Base-by-base conservation (phyloP, 2,888 invertebrate genomes). In the Drosophila neotestacea region DNA sequence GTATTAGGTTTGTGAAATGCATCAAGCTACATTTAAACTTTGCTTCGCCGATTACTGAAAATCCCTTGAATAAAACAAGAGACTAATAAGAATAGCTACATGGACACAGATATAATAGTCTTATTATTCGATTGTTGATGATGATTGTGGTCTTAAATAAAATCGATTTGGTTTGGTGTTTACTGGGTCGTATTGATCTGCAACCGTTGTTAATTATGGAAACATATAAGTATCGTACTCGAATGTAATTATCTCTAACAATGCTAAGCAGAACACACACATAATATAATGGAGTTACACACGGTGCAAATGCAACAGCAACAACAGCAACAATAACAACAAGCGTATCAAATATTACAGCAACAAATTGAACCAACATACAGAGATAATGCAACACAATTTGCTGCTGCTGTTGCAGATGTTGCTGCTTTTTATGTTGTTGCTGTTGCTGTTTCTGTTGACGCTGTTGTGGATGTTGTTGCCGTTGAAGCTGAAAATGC, bases 381-480 rank as follows among this genome's bases (percentile, higher is more conserved):
- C 13, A 30, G 27, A 73, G 61, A 70, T 79, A 79, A 68, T 63
- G 79, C 60, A 74, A 69, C 55, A 69, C 55, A 69, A 54, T 68
- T 48, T 63, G 48, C 28, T 46, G 41, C n/a, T 62, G 61, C 16
- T 52, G 44, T 27, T 56, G 32, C 16, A 47, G 44, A 6, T 47
- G 58, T 7, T 47, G 36, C 6, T 58, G 56, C 36, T 50, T 44
- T 54, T 61, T 56, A 16, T 55, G 64, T 47, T 71, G 28, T 4
- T 41, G 27, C 10, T 56, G 55, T 9, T 55, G 55, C 13, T 42
- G 38, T 9, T 51, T 39, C 10, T 56, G 52, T 34, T 50, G 52
- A 34, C 58, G 63, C 22, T 59, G 22, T 2, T 22, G 22, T 22
- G 22, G 3, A 3, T 22, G 22, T 22, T 22, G 22, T 9, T 52